phyloP scores from a whole-genome alignment of 2,113 vertebrate genomes.

The Sinocyclocheilus rhinocerous region DNA sequence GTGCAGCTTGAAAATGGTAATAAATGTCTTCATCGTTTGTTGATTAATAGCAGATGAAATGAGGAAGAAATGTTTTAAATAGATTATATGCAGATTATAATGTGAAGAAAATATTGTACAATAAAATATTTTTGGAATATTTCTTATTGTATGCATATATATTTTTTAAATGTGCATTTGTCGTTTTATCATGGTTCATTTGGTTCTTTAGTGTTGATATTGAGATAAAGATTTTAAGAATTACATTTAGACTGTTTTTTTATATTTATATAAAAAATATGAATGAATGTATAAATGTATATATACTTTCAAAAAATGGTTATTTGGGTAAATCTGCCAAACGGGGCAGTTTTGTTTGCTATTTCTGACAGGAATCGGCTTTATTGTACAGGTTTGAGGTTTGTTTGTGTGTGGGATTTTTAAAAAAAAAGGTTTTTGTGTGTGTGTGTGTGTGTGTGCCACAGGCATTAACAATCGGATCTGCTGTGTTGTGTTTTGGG shows the following conservation, averaged over 20 bases:
- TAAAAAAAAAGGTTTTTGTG: too few relatives aligned
- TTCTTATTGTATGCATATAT: too few relatives aligned
- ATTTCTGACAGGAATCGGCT: neutral
- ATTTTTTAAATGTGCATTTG: too few relatives aligned
- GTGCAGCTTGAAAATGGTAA: neutral
- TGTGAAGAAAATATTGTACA: neutral
- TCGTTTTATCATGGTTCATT: too few relatives aligned
- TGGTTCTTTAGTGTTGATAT: too few relatives aligned
- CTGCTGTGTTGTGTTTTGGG: neutral
- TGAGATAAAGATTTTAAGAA: too few relatives aligned
- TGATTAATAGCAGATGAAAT: neutral
- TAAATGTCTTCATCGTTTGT: neutral
- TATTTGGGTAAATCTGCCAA: neutral
- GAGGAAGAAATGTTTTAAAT: neutral
- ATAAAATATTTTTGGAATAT: too few relatives aligned
- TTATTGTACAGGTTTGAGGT: neutral
- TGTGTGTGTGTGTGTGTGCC: neutral
- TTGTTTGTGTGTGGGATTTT: neutral
- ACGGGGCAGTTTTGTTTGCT: neutral
- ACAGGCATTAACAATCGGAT: neutral
- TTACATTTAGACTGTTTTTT: too few relatives aligned
- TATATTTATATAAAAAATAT: too few relatives aligned
- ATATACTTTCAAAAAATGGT: neutral
- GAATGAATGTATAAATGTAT: neutral
- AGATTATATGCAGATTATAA: neutral